Conservation (phyloP, 2,888 invertebrate genomes). For the Oligia strigilis region DNA sequence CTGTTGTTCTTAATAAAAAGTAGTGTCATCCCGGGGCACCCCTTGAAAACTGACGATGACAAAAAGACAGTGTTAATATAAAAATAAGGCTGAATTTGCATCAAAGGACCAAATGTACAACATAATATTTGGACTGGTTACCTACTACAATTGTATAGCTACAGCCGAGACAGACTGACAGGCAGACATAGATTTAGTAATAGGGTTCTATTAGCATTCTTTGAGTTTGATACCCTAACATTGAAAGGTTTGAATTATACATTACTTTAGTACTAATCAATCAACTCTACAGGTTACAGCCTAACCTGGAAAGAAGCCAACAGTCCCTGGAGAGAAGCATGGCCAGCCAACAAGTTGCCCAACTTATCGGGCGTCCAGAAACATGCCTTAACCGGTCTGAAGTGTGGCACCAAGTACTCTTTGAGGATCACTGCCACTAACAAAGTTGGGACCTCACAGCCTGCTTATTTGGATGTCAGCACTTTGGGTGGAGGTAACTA, state of each 20-base stretch:
- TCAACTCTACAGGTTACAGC: slow-evolving; percentile 71
- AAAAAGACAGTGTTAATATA: neutral
- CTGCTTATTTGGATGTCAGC: slow-evolving; percentile 91
- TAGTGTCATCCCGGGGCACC: neutral
- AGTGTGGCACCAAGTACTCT: slow-evolving; percentile 96
- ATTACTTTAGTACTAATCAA: neutral
- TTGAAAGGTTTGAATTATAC: neutral
- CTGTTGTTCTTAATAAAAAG: neutral
- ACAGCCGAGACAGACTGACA: neutral
- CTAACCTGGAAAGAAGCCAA: slow-evolving; percentile 88
- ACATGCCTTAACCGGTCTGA: slow-evolving; percentile 93
- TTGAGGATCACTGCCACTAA: slow-evolving; percentile 95
- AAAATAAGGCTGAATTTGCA: neutral
- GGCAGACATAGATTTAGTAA: neutral
- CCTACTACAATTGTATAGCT: neutral
- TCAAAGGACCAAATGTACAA: neutral
- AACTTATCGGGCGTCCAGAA: slow-evolving; percentile 90
- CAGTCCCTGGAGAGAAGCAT: slow-evolving; percentile 91
- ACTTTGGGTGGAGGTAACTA: slow-evolving; percentile 65
- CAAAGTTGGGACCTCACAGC: slow-evolving; percentile 94
- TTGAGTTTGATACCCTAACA: neutral
- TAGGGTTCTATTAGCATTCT: neutral
- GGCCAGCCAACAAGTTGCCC: slow-evolving; percentile 90
- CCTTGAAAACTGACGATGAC: neutral
- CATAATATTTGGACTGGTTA: neutral